Evolutionary conservation across 2,888 invertebrate genomes (phyloP).

Genomic region (Bombylius discolor): DNA sequence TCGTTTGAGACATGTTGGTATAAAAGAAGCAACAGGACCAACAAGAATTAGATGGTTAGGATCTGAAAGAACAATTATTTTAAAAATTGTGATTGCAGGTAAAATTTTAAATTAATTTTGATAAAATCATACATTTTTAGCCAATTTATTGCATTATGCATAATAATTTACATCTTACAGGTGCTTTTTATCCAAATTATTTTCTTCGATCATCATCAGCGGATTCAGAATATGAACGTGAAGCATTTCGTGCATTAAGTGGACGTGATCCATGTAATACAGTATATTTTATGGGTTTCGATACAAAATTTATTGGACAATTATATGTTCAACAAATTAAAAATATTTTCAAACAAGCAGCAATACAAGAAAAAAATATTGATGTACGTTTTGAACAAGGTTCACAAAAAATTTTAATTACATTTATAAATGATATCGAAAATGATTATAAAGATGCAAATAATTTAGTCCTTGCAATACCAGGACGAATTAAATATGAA

Average conservation of each 20-base stretch:
- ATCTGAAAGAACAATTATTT: constrained; percentile 45
- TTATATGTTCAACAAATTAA: constrained; percentile 55
- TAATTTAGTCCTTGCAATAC: constrained; percentile 36
- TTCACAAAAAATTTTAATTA: constrained; percentile 52
- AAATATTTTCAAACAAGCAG: constrained; percentile 39
- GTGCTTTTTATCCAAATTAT: constrained; percentile 86
- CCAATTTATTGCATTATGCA: no score
- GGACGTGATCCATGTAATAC: constrained; percentile 67
- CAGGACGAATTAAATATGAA: constrained; percentile 50
- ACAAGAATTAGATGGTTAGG: constrained; percentile 36
- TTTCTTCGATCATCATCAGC: constrained; percentile 47
- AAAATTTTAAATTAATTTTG: background rate
- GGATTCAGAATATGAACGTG: constrained; percentile 47
- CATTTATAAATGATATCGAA: constrained; percentile 42
- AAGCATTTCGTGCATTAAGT: constrained; percentile 50
- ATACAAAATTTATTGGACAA: constrained; percentile 50
- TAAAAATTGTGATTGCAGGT: constrained; percentile 45
- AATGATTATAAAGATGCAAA: constrained; percentile 16
- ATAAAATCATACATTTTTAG: background rate
- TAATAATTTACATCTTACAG: background rate
- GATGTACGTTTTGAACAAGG: constrained; percentile 34
- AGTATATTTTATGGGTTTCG: constrained; percentile 51
- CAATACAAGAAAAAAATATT: constrained; percentile 31
- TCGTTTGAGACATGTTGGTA: constrained; percentile 47
- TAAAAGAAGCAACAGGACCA: constrained; percentile 41